Evolutionary conservation across 2,113 vertebrate species (phyloP), one percentile per base, ranked within the genome.

Genomic region (Chunga burmeisteri): DNA sequence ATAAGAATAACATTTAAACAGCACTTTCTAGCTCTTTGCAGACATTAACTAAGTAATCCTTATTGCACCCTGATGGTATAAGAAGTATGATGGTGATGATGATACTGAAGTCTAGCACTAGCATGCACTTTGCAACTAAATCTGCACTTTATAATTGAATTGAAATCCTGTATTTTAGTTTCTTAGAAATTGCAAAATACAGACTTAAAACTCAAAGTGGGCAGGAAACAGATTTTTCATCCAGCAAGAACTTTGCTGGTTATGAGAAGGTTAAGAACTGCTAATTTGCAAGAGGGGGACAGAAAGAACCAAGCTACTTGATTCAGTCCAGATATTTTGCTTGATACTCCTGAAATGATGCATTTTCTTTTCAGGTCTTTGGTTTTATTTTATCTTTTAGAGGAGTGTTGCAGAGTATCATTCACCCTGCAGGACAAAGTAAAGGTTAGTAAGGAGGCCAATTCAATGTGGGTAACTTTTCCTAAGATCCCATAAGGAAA

Each of bases 1-100:
- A 55, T 65, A 95, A 94, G 68, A 88, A 91, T 87, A 94, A 88
- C 78, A 92, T 96, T 96, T 96, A 91, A 94, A 95, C 71, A 93
- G 46, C 40, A 65, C 58, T 95, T 93, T 17, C 40, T 81, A 62
- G 21, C 58, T 56, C 40, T 93, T 96, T 92, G 49, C 30, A 50
- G 70, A 78, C 75, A 74, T 93, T 81, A 95, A 62, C 32, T 75
- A 86, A 40, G 36, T 86, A 95, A 96, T 94, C 73, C 59, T 87
- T 26, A 20, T 68, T 17, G 30, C 21, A 87, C 27, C 17, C 18
- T 5, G 1, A 16, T 65, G 77, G 74, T 86, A 78, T 40, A 83
- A 55, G 38, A 82, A 86, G 72, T 84, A 66, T 1, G 4, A 80
- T n/a, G 26, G 9, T 23, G 18, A 13, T 72, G 78, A 55, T 53